phyloP scores from a whole-genome alignment of 2,113 vertebrate species.

The Lonchura striata region DNA sequence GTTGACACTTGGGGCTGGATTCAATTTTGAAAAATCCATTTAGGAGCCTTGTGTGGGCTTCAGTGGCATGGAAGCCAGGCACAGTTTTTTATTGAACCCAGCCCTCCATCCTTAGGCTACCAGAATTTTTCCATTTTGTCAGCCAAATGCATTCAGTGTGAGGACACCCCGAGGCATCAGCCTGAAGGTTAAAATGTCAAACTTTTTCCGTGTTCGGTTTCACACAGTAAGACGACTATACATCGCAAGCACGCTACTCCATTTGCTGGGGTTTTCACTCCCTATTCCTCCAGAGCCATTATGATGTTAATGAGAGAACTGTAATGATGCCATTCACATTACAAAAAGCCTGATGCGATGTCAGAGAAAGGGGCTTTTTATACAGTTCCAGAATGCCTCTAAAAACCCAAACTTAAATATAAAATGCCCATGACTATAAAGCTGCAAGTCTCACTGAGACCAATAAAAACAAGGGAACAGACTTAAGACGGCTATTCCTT shows the following conservation, averaged over 20 bases:
- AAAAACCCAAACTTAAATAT: slow-evolving; percentile 52
- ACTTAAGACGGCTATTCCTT: neutral
- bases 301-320: slow-evolving; percentile 67
- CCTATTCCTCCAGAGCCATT: slow-evolving; percentile 54
- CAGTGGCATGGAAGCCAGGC: slow-evolving; percentile 39
- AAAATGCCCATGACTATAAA: slow-evolving; percentile 25
- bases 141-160: slow-evolving; percentile 8
- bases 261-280: slow-evolving; percentile 56
- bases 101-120: slow-evolving; percentile 46
- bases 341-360: slow-evolving; percentile 46
- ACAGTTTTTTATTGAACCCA: slow-evolving; percentile 37
- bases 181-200: slow-evolving; percentile 59
- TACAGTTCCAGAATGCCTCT: slow-evolving; percentile 45
- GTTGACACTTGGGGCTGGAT: slow-evolving; percentile 21
- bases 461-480: neutral
- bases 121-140: slow-evolving; percentile 33
- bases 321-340: slow-evolving; percentile 69
- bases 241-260: slow-evolving; percentile 22
- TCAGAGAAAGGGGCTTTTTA: slow-evolving; percentile 66
- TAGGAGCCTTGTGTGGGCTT: slow-evolving; percentile 45
- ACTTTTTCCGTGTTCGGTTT: neutral
- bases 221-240: slow-evolving; percentile 28
- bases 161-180: slow-evolving; percentile 48
- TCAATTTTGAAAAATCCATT: slow-evolving; percentile 45
- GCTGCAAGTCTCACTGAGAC: neutral